A percentile compares a stretch with the other conserved stretches of the same genome.
These are phyloP conservation scores for Anneissia japonica DNA, from an alignment of 35 echinoderm and acorn worm species.

Conservation along the genomic window DNA sequence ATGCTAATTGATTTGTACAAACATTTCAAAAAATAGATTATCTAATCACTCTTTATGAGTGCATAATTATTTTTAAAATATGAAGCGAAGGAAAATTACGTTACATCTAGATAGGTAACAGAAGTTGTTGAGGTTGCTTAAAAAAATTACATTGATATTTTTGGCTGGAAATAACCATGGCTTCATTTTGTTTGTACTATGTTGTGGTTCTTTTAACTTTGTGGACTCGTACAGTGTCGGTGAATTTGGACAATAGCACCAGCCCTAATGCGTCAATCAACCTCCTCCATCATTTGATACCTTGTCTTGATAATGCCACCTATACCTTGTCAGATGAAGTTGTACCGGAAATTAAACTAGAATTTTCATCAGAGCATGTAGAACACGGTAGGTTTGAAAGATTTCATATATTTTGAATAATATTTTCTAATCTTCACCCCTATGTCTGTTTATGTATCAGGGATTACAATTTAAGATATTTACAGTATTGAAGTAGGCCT, in stretches of 20 bases:
- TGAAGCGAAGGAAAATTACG: not conserved
- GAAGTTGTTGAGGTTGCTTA: not conserved
- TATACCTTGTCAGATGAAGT: not conserved
- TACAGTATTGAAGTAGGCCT: not conserved
- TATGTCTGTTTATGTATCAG: not conserved
- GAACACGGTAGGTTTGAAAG: slow-evolving; percentile 22
- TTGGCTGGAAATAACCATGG: not conserved
- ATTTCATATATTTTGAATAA: not conserved
- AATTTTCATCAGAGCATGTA: slow-evolving; percentile 24
- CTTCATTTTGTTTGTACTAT: not conserved
- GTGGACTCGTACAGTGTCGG: not conserved
- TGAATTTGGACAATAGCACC: not conserved
- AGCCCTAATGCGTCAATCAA: not conserved
- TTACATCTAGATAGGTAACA: not conserved
- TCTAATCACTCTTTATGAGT: too few relatives aligned
- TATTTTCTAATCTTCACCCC: not conserved
- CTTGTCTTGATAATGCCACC: not conserved
- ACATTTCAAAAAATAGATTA: too few relatives aligned
- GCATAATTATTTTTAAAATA: too few relatives aligned
- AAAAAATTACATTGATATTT: too few relatives aligned
- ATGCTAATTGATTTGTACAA: too few relatives aligned
- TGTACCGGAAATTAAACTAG: slow-evolving; percentile 10
- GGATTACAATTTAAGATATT: not conserved
- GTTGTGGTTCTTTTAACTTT: not conserved
- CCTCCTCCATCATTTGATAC: not conserved